A percentile compares a stretch with the other conserved stretches of the same genome.
phyloP scores from a whole-genome alignment of 2,888 invertebrate species.

The Phyllotreta striolata region DNA sequence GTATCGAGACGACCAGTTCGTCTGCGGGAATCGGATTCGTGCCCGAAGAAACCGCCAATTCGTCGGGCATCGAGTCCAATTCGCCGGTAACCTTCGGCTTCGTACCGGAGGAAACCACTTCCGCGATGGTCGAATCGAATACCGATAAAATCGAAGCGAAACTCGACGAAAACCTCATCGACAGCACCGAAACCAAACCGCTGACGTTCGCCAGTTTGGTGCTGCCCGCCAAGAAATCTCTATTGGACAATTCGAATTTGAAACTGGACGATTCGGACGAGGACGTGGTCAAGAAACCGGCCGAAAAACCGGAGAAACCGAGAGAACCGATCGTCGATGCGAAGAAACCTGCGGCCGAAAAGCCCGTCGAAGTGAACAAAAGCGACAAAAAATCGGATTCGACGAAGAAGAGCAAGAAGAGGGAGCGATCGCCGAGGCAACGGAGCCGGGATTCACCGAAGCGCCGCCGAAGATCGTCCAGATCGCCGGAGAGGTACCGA shows the following conservation, averaged over 20 bases:
- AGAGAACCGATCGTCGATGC: constrained; percentile 5
- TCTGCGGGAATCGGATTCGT: constrained; percentile 41
- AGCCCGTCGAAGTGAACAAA: constrained; percentile 1
- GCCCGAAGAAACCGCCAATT: constrained; percentile 23
- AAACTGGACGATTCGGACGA: constrained; percentile 52
- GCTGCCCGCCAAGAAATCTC: constrained; percentile 48
- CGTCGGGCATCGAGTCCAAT: too few species aligned
- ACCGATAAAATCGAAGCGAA: neutral
- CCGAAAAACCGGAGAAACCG: constrained; percentile 38
- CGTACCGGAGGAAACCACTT: too few species aligned
- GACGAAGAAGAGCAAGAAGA: constrained; percentile 21
- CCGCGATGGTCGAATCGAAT: neutral
- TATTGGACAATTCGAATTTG: constrained; percentile 49
- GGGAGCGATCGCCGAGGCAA: constrained; percentile 27
- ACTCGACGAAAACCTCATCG: neutral
- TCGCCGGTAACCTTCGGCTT: too few species aligned
- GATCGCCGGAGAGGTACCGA: constrained; percentile 19
- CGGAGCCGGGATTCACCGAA: constrained; percentile 29
- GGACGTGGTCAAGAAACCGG: constrained; percentile 44
- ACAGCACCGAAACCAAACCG: constrained; percentile 33
- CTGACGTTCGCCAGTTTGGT: constrained; percentile 50
- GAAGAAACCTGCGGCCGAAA: constrained; percentile 1
- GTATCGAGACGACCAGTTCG: too few species aligned
- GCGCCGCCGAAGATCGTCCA: neutral
- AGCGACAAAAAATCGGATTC: neutral